Evolutionary conservation across 2,113 vertebrate species (phyloP), one percentile per base, ranked within the genome.

Genomic region (Ginglymostoma cirratum): DNA sequence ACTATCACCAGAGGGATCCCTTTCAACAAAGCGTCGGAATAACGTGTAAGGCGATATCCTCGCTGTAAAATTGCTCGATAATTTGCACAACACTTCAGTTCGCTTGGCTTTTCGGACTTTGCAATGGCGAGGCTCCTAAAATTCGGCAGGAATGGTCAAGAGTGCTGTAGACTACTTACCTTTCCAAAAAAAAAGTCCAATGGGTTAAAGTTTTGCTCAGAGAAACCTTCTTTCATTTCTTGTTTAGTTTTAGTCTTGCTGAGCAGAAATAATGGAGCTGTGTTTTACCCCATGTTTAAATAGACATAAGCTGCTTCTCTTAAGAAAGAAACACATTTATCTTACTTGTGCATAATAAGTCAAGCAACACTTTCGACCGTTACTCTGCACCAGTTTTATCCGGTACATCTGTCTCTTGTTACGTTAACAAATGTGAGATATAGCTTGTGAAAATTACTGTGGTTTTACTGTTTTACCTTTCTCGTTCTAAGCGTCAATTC

Each of bases 11-110:
- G 14, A 70, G 38, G 89, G 24, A 30, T 72, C 12, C 23, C 66
- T 94, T 94, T 48, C 93, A 94, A 4, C 65, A 23, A 69, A 70
- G 24, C 93, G 94, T 76, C 94, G 45, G 42, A 95, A 95, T 72
- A 69, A 27, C 27, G 38, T 69, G 38, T 15, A 70, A 66, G 45
- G 67, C 92, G 38, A 72, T 72, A 69, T 95, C 42, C 69, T 72
- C n/a, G 2, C 69, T 70, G 27, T 72, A 30, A 67, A 72, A 72
- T 72, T 14, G 10, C 15, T 95, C 27, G 72, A 30, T 52, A 72
- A 52, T 95, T 52, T 45, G 38, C 27, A 21, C 55, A 45, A 95
- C 94, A 52, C 38, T 52, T 8, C 48, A 3, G 61, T 55, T 34
- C 48, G 23, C 27, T 55, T 27, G 45, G 24, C 48, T 55, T 52